Evolutionary conservation across 2,113 vertebrate species (phyloP), one percentile per base, ranked within the genome.

Genomic region (Ictalurus punctatus): DNA sequence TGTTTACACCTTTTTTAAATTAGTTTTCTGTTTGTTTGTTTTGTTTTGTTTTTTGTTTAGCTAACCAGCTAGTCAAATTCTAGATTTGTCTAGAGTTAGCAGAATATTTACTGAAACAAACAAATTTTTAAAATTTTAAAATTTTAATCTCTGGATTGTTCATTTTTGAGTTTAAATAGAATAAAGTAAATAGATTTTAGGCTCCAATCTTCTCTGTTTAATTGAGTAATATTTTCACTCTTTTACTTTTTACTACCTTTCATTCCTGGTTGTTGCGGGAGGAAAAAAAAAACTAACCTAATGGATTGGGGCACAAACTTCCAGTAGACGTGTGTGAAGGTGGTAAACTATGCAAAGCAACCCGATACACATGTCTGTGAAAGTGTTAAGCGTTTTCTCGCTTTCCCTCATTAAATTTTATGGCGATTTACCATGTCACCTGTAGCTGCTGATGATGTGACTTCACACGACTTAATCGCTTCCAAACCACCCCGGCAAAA

Each of bases 341-440:
- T 89, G 73, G 73, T 63, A 82, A 87, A 88, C 85, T 78, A 34
- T 71, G 79, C 82, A 87, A 85, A 87, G 85, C 82, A 85, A 89
- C 40, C 80, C 34, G 59, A 87, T 89, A 88, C 87, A 91, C 90
- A 91, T 81, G 89, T 87, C 85, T 58, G 65, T 89, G 58, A 89
- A 89, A 85, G 90, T 91, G 90, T 89, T 89, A 87, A 89, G 74
- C 85, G 65, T 58, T 91, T 89, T 87, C 88, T 87, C 30, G 40
- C 87, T 89, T 89, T 89, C 82, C 74, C 90, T 91, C 88, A 63
- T 91, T 91, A 91, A 73, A 89, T 85, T 91, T 91, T 81, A 91
- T 85, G 85, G 85, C 88, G 34, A 87, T 84, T 89, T 91, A 89
- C 88, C 88, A 87, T 67, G 88, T 91, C 85, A 91, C 86, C 88